Base-by-base conservation (phyloP, 2,113 vertebrate genomes). In the Thinocorus orbignyianus region DNA sequence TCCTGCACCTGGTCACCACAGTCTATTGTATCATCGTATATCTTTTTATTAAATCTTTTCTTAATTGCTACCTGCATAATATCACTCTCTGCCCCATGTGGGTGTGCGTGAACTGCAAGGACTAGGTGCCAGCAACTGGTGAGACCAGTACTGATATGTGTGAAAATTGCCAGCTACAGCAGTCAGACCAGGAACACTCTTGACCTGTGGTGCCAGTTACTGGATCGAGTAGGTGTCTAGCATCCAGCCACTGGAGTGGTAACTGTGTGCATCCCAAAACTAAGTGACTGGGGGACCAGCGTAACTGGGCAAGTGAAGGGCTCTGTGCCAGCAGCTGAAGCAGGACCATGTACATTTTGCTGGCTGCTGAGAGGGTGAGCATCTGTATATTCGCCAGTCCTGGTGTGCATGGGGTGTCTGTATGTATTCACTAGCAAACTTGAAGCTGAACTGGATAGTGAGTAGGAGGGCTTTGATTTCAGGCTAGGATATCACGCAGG, bases 391-490 rank as follows among this genome's bases (percentile, higher is more conserved):
- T 69, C 10, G 10, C 42, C 13, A 30, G 1, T 30, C n/a, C 66
- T 42, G 6, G 31, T 4, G 15, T 7, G 24, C 12, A 19, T 4
- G 18, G 30, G 8, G 9, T n/a, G 30, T 17, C 2, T 3, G 2
- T 22, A 5, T 22, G 13, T 39, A 39, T 49, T 81, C 2, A 4
- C 33, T 35, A 35, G 62, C 31, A 68, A 55, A 37, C 25, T 68
- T 81, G 24, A 68, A 46, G 16, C 7, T 58, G 22, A 31, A n/a
- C 44, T 51, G 51, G 66, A 23, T 24, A 19, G 44, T 3, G 6
- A 71, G 24, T 13, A 72, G 19, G 19, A 30, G 4, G 4, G 3
- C 3, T 23, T 52, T 0, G 1, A 20, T 9, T 44, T 72, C 33
- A 25, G 31, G 31, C 12, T 44, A 16, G 19, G 12, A 7, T 42